phyloP scores from a whole-genome alignment of 2,888 invertebrate genomes.

The Chorisops tibialis region DNA sequence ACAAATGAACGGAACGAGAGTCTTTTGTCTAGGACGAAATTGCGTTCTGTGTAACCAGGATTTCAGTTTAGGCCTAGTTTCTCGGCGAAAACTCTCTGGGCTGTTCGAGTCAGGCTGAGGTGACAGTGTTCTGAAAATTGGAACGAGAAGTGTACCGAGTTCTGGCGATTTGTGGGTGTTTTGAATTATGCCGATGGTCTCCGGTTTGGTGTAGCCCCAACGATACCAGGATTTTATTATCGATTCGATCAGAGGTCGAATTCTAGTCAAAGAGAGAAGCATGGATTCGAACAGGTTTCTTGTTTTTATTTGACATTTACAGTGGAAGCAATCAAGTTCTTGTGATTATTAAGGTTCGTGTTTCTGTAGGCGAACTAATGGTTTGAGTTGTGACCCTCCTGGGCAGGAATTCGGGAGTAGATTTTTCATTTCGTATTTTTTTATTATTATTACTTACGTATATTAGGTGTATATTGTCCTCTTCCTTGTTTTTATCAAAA shows the following conservation, averaged over 20 bases:
- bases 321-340: slow-evolving; percentile 24
- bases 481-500: too few species aligned
- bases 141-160: neutral
- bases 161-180: neutral
- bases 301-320: slow-evolving; percentile 28
- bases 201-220: neutral
- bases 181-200: neutral
- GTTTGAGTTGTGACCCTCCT: neutral
- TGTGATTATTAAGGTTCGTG: slow-evolving; percentile 10
- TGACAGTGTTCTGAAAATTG: neutral
- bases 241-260: neutral
- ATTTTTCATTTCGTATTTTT: too few species aligned
- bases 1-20: slow-evolving; percentile 23
- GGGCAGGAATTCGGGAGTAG: too few species aligned
- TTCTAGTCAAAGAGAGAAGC: too few species aligned
- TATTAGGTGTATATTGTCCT: too few species aligned
- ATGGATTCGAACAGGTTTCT: neutral
- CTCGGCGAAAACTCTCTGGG: neutral
- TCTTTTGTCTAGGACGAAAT: neutral
- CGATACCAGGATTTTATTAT: neutral
- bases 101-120: too few species aligned
- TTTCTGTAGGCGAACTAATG: neutral
- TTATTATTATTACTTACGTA: too few species aligned
- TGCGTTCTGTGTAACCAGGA: neutral
- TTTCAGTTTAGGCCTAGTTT: neutral